Evolutionary conservation across 1,140 invertebrate genomes (phyloP).

Genomic region (Prorops nasuta): DNA sequence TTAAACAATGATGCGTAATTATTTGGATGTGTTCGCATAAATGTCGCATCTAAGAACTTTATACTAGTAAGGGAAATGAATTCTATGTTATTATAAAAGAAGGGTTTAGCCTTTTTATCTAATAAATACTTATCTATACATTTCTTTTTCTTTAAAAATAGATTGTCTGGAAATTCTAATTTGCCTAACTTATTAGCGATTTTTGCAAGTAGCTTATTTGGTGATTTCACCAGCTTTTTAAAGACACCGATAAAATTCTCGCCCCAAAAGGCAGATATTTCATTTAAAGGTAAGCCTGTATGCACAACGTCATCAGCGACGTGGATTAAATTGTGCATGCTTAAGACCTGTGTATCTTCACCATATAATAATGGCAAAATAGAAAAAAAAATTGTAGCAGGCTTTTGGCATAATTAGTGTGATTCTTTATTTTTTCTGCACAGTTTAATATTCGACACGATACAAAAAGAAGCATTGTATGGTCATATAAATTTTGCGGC

Average conservation of each 20-base stretch:
- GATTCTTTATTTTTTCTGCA: slow-evolving; percentile 7
- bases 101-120: slow-evolving; percentile 1
- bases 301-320: slow-evolving; percentile 24
- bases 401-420: slow-evolving; percentile 17
- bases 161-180: slow-evolving; percentile 3
- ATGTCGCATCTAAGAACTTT: no score
- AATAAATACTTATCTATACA: slow-evolving; percentile 4
- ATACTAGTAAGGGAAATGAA: no score
- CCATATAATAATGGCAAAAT: slow-evolving; percentile 25
- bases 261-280: no score
- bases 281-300: slow-evolving; percentile 13
- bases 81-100: not conserved
- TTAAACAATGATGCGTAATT: no score
- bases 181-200: slow-evolving; percentile 6
- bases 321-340: no score
- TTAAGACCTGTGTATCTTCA: slow-evolving; percentile 16
- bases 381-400: slow-evolving; percentile 25
- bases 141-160: slow-evolving; percentile 6
- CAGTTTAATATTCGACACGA: slow-evolving; percentile 19
- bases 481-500: slow-evolving; percentile 10
- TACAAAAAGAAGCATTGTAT: slow-evolving; percentile 29
- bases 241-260: slow-evolving; percentile 6
- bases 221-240: slow-evolving; percentile 12
- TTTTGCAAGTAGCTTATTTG: slow-evolving; percentile 9
- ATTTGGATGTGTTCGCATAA: no score